These are phyloP conservation scores for Thera obeliscata DNA, from an alignment of 2,888 invertebrate genomes.

Conservation along the genomic window DNA sequence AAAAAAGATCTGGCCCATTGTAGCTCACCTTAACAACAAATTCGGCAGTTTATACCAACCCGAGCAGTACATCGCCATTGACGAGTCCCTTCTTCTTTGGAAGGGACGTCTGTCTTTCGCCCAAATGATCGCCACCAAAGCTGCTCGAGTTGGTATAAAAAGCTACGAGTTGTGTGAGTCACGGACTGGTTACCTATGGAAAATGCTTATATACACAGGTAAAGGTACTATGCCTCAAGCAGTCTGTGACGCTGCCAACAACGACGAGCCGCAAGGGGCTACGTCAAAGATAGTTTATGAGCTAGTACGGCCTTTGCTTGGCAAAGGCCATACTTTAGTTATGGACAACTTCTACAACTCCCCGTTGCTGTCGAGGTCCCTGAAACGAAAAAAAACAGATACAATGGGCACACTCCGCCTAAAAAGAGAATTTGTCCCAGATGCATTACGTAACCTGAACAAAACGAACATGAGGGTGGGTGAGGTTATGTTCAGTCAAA, in stretches of 20 bases:
- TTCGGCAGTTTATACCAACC: constrained; percentile 5
- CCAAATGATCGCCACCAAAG: not conserved
- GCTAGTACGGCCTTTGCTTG: constrained; percentile 1
- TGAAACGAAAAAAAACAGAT: constrained; percentile 26
- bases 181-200: constrained; percentile 1
- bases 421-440: constrained; percentile 37
- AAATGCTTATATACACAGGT: not conserved
- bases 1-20: not conserved
- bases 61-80: not conserved
- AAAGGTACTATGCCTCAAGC: not conserved
- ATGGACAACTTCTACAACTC: constrained; percentile 6
- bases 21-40: not conserved
- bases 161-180: constrained; percentile 1
- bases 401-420: constrained; percentile 34
- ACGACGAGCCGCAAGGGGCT: not conserved
- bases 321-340: not conserved
- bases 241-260: not conserved
- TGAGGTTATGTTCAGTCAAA: not conserved
- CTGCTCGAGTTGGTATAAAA: constrained; percentile 4
- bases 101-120: not conserved
- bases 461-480: constrained; percentile 18
- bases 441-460: constrained; percentile 17
- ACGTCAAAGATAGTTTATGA: not conserved
- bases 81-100: constrained; percentile 10
- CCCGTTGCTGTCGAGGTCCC: not conserved